Percentiles rank a stretch among this genome's conserved stretches.
Conservation (phyloP, 2,113 vertebrate genomes). For the Sialia sialis region DNA sequence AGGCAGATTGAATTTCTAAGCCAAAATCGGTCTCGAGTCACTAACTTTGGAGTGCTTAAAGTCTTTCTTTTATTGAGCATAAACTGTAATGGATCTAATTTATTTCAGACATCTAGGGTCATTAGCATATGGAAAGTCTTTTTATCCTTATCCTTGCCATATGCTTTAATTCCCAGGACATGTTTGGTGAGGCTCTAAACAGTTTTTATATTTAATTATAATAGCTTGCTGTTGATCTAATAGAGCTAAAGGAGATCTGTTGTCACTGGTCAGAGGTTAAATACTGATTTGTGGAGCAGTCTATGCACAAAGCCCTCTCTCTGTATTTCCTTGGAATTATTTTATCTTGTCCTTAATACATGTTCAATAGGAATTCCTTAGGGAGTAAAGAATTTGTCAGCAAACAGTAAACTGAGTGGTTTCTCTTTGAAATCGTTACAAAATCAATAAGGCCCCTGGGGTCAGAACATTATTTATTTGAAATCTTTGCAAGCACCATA, state of each 20-base stretch:
- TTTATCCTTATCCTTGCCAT: conserved; percentile 73
- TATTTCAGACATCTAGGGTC: conserved; percentile 79
- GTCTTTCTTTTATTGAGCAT: conserved; percentile 84
- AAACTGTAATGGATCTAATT: conserved; percentile 83
- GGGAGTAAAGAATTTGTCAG: conserved; percentile 57
- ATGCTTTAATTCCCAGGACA: conserved; percentile 78
- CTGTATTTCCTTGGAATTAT: conserved; percentile 36
- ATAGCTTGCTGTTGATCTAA: conserved; percentile 68
- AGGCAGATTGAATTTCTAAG: conserved; percentile 80
- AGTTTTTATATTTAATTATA: conserved; percentile 77
- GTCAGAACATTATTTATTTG: conserved; percentile 57
- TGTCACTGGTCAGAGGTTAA: conserved; percentile 74
- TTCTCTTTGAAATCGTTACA: conserved; percentile 66
- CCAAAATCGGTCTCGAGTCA: conserved; percentile 84
- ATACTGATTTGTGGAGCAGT: conserved; percentile 30
- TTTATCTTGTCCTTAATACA: conserved; percentile 40
- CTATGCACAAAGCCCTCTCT: conserved; percentile 9
- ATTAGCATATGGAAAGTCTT: conserved; percentile 81
- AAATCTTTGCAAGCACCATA: conserved; percentile 22
- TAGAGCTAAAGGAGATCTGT: conserved; percentile 65
- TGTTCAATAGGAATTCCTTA: conserved; percentile 35
- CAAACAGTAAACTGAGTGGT: conserved; percentile 45
- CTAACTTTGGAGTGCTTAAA: conserved; percentile 86
- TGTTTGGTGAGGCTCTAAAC: conserved; percentile 64
- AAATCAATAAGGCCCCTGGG: conserved; percentile 62